Percentiles rank a stretch among this genome's conserved stretches.
phyloP scores from a whole-genome alignment of 2,113 vertebrate genomes.

The Rynchops niger region DNA sequence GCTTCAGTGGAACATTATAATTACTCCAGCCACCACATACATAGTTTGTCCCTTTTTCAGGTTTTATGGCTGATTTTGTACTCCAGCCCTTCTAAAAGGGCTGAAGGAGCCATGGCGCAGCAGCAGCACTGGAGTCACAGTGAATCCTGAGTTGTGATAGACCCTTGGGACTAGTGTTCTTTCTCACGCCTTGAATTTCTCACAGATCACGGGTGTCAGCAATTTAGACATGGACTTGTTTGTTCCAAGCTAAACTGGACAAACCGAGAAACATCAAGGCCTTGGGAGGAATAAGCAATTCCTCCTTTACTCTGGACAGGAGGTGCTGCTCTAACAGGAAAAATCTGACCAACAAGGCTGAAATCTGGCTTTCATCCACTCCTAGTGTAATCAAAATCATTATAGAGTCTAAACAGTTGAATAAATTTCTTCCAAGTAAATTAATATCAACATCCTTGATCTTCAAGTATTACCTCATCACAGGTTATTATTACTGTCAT shows the following conservation, averaged over 20 bases:
- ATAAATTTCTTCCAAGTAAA: neutral
- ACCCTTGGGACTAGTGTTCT: neutral
- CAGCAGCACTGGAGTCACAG: neutral
- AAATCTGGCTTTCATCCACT: constrained; percentile 21
- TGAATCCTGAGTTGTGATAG: neutral
- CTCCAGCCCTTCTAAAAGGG: neutral
- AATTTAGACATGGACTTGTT: neutral
- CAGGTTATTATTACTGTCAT: neutral
- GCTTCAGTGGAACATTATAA: neutral
- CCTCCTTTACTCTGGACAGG: neutral
- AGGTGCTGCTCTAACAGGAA: neutral
- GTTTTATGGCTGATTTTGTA: neutral
- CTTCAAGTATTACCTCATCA: neutral
- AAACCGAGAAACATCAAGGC: neutral
- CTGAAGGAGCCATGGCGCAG: neutral
- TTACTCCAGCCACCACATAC: neutral
- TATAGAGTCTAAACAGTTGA: neutral
- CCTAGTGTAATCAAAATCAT: neutral
- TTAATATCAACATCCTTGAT: neutral
- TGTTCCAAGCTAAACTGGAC: neutral
- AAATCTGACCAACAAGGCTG: neutral
- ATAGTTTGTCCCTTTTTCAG: neutral
- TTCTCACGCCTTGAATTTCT: neutral
- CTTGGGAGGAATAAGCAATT: neutral
- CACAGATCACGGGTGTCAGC: neutral